Evolutionary conservation across 2,888 invertebrate genomes (phyloP).

Genomic region (Lapara coniferarum): DNA sequence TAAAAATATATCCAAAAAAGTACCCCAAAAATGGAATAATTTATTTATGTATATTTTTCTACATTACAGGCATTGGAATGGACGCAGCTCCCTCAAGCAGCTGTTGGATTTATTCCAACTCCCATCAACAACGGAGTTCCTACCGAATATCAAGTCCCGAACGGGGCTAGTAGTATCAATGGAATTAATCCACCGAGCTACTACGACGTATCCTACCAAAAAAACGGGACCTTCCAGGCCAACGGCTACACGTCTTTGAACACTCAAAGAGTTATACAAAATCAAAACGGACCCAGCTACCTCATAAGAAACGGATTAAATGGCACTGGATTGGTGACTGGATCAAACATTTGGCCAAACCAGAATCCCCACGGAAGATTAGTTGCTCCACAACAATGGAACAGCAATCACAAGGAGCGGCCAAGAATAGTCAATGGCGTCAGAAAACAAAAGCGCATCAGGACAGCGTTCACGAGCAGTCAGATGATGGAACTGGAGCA

Average conservation of each 20-base stretch:
- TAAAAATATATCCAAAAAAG: too few relatives aligned
- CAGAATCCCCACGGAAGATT: constrained; percentile 35
- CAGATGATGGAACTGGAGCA: constrained; percentile 90
- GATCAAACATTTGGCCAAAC: constrained; percentile 30
- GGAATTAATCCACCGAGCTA: constrained; percentile 34
- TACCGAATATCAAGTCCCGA: constrained; percentile 32
- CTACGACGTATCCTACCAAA: constrained; percentile 33
- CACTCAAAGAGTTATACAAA: constrained; percentile 28
- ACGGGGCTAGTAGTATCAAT: constrained; percentile 37
- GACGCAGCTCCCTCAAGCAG: constrained; percentile 35
- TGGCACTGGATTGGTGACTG: constrained; percentile 22
- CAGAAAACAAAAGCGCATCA: constrained; percentile 84
- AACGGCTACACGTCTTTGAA: constrained; percentile 26
- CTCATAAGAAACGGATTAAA: constrained; percentile 33
- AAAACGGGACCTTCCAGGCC: constrained; percentile 24
- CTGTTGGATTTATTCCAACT: constrained; percentile 2
- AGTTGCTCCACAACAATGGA: constrained; percentile 40
- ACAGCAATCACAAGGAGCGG: constrained; percentile 38
- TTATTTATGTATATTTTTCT: too few relatives aligned
- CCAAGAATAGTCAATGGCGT: constrained; percentile 37
- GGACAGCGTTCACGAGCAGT: constrained; percentile 90
- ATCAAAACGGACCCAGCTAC: constrained; percentile 30
- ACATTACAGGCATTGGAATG: constrained; percentile 28
- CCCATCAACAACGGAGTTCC: constrained; percentile 10
- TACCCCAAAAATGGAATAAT: too few relatives aligned